These are phyloP conservation scores for Melanaphis sacchari DNA, from an alignment of 1,140 invertebrate species.

Conservation along the genomic window DNA sequence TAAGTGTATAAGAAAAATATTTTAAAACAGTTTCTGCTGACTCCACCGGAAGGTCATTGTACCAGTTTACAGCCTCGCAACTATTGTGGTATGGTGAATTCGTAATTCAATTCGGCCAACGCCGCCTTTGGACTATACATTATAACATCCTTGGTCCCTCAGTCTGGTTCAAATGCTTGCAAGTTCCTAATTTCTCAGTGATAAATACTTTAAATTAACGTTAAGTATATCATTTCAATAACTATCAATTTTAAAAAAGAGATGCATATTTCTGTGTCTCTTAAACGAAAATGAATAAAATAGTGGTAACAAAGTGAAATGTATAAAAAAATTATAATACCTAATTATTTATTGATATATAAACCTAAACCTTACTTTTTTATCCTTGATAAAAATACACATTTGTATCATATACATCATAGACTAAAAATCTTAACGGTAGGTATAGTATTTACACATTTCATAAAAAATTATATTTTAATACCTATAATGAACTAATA, in stretches of 20 bases:
- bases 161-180: slow-evolving; percentile 6
- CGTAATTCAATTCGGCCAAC: slow-evolving; percentile 34
- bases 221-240: background rate
- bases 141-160: slow-evolving; percentile 33
- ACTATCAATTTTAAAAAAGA: background rate
- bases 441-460: background rate
- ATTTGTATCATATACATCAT: background rate
- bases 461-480: background rate
- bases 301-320: background rate
- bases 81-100: slow-evolving; percentile 9
- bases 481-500: no score
- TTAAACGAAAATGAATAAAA: background rate
- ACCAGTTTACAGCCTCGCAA: slow-evolving; percentile 22
- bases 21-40: background rate
- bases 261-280: background rate
- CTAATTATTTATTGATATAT: background rate
- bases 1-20: background rate
- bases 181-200: background rate
- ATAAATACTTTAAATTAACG: background rate
- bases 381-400: background rate
- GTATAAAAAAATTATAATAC: background rate
- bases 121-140: slow-evolving; percentile 1
- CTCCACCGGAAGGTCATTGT: slow-evolving; percentile 39
- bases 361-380: background rate
- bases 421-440: background rate